Conservation (phyloP, 2,113 vertebrate species). For the Uria lomvia region DNA sequence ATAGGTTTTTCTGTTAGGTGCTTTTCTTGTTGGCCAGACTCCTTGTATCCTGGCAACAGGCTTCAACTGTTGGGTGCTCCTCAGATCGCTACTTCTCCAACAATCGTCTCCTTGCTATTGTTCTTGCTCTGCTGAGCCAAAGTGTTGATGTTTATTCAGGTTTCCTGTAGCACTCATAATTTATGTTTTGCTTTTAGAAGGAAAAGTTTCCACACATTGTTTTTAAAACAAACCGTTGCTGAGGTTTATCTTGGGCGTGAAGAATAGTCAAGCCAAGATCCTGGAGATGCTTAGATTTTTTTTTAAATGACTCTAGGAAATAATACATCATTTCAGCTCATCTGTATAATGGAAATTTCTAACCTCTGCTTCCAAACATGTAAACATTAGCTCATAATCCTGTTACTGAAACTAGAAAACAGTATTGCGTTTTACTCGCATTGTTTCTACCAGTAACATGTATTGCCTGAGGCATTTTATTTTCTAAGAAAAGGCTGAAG, state of each 20-base stretch:
- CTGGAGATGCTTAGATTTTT: not conserved
- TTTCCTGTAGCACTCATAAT: slow-evolving; percentile 17
- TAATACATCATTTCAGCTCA: slow-evolving; percentile 34
- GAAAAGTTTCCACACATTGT: slow-evolving; percentile 32
- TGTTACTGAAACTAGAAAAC: not conserved
- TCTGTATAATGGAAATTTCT: not conserved
- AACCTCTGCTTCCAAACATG: not conserved
- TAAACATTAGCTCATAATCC: slow-evolving; percentile 19
- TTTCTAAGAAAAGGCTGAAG: not conserved
- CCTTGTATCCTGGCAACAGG: not conserved
- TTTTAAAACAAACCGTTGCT: not conserved
- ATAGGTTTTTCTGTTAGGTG: not conserved
- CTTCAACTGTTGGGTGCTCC: not conserved
- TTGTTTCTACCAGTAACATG: not conserved
- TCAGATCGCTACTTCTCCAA: not conserved
- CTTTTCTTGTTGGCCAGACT: not conserved
- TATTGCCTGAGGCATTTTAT: not conserved
- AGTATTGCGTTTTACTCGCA: not conserved
- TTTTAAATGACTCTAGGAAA: slow-evolving; percentile 31
- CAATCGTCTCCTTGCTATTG: not conserved
- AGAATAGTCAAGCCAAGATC: not conserved
- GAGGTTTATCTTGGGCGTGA: slow-evolving; percentile 29
- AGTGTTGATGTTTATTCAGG: not conserved
- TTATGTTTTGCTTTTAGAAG: not conserved
- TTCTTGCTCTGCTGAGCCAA: not conserved